Evolutionary conservation across 2,888 invertebrate genomes (phyloP), one percentile per base, ranked within the genome.

Genomic region (Spisula solida): DNA sequence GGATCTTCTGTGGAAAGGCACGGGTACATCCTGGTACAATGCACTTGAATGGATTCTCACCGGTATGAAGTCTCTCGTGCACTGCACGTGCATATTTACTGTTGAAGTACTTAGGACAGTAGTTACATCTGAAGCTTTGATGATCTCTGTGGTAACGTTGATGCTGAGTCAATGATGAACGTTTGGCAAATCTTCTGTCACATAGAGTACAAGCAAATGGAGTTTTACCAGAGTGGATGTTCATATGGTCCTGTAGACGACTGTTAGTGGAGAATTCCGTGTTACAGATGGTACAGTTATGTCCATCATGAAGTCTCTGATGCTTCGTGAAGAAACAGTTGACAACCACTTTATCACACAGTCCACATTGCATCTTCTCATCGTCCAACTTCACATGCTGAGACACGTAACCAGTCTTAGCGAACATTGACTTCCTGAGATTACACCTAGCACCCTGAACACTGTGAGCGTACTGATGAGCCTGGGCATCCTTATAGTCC

Each of bases 241-340:
- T 89, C 85, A 88, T 88, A 56, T 92, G 92, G 66, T 92, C 91
- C 51, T 91, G 88, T 29, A 92, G 86, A 18, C 91, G 88, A 81
- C 90, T 91, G 85, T 91, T 92, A 34, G 88, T 90, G 20, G 89
- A 85, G 70, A 92, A 92, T 80, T 92, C 92, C n/a, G 87, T 82
- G 12, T 86, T 66, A 79, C 92, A 91, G 0, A 90, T 82, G 10
- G 79, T 51, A 82, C 92, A 92, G 51, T 90, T 51, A 90, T 91
- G 90, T 78, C 91, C 92, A 81, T 91, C 87, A 79, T 92, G 92
- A 14, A 91, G 88, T 51, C 86, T 83, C 66, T 90, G 89, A 34
- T 92, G 92, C 82, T 91, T 92, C 0, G 81, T 92, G 82, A 92
- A 92, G 88, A 90, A 92, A 80, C 91, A 92, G 10, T 80, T 81